Conservation (phyloP, 1,140 invertebrate species). For the Brachionus sp. region DNA sequence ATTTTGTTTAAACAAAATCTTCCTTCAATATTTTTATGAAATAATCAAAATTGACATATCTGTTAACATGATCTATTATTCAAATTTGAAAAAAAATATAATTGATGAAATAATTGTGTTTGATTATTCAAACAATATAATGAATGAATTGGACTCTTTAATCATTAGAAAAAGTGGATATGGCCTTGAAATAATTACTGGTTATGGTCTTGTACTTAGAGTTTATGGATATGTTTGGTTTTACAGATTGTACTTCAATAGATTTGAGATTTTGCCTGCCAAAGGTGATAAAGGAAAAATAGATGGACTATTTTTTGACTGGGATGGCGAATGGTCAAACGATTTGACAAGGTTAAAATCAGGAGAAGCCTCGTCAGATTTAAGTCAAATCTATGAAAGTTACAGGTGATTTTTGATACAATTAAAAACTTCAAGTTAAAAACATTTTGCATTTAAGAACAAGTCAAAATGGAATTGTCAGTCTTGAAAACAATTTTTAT, state of each 20-base stretch:
- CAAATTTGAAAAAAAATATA: neutral
- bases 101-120: neutral
- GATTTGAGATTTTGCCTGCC: neutral
- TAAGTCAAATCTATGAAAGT: neutral
- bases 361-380: neutral
- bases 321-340: neutral
- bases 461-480: neutral
- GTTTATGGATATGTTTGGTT: slow-evolving; percentile 8
- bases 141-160: neutral
- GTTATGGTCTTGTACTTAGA: neutral
- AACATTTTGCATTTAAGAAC: neutral
- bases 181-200: neutral
- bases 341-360: neutral
- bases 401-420: neutral
- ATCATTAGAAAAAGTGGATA: neutral
- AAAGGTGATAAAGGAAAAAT: neutral
- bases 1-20: slow-evolving; percentile 6
- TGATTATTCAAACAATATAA: neutral
- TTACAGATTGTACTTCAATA: neutral
- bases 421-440: neutral
- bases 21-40: slow-evolving; percentile 8
- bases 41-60: neutral
- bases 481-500: neutral
- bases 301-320: neutral
- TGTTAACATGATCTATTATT: neutral